A percentile compares a stretch with the other conserved stretches of the same genome.
phyloP scores from a whole-genome alignment of 2,888 invertebrate species.

The Athalia circularis region DNA sequence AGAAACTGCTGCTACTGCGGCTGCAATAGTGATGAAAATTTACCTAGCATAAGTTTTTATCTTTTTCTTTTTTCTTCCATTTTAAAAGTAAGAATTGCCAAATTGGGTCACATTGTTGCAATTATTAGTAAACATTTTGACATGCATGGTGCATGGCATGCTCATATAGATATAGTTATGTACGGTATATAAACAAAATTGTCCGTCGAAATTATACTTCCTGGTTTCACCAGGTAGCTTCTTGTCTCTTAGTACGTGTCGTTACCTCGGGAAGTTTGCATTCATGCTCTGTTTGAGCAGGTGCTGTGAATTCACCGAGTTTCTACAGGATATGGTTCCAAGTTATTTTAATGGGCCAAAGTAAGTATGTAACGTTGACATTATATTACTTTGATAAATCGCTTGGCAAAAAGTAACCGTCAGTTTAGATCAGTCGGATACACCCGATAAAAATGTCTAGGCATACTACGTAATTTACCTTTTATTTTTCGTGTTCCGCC shows the following conservation, averaged over 20 bases:
- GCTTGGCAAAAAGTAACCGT: constrained; percentile 10
- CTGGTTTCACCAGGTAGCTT: constrained; percentile 62
- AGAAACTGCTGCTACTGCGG: neutral
- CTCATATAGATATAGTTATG: neutral
- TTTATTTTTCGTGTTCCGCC: too few relatives aligned
- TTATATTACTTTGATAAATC: neutral
- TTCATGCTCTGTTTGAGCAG: constrained; percentile 72
- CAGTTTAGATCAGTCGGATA: neutral
- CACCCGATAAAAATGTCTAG: too few relatives aligned
- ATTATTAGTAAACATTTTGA: neutral
- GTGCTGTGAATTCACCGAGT: constrained; percentile 63
- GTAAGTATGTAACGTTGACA: constrained; percentile 43
- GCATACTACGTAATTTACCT: too few relatives aligned
- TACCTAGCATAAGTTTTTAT: neutral
- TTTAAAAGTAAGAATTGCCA: constrained; percentile 2
- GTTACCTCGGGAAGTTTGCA: constrained; percentile 53
- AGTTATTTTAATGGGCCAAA: constrained; percentile 19
- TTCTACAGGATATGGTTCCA: constrained; percentile 68
- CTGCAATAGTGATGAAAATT: constrained; percentile 25
- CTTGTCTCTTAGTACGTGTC: constrained; percentile 5
- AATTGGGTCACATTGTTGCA: neutral
- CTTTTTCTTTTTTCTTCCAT: neutral
- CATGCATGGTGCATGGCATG: neutral
- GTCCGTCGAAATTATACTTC: constrained; percentile 52
- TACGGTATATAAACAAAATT: neutral